A percentile compares a stretch with the other conserved stretches of the same genome.
phyloP scores from a whole-genome alignment of 2,113 vertebrate species.

The Rhynchomys soricoides region DNA sequence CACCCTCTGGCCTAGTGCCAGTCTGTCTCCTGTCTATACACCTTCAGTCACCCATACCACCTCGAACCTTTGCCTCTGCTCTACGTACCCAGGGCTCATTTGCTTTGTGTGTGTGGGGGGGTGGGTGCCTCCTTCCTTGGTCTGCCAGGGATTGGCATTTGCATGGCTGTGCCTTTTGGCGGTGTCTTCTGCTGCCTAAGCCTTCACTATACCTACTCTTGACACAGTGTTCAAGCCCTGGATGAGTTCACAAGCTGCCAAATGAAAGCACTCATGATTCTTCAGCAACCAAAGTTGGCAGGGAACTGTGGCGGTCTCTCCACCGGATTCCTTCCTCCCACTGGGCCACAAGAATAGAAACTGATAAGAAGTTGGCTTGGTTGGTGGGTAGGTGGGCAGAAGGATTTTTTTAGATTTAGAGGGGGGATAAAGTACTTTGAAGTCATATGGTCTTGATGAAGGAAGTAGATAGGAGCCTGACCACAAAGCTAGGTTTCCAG shows the following conservation, averaged over 20 bases:
- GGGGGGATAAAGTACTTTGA: not conserved
- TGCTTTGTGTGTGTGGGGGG: not conserved
- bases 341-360: slow-evolving; percentile 55
- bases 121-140: not conserved
- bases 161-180: not conserved
- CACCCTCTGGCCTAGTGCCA: not conserved
- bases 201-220: not conserved
- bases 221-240: not conserved
- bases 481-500: not conserved
- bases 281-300: slow-evolving; percentile 54
- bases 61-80: not conserved
- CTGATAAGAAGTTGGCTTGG: slow-evolving; percentile 48
- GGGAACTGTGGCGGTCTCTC: slow-evolving; percentile 12
- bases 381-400: not conserved
- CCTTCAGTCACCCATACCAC: not conserved
- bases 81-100: not conserved
- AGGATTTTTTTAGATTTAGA: not conserved
- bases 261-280: not conserved
- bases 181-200: not conserved
- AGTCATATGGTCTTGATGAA: slow-evolving; percentile 24
- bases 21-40: not conserved
- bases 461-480: slow-evolving; percentile 36
- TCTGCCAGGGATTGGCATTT: not conserved
- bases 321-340: slow-evolving; percentile 25
- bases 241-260: not conserved